These are phyloP conservation scores for Melanotaenia duboulayi DNA, from an alignment of 2,113 vertebrate genomes.

Conservation along the genomic window DNA sequence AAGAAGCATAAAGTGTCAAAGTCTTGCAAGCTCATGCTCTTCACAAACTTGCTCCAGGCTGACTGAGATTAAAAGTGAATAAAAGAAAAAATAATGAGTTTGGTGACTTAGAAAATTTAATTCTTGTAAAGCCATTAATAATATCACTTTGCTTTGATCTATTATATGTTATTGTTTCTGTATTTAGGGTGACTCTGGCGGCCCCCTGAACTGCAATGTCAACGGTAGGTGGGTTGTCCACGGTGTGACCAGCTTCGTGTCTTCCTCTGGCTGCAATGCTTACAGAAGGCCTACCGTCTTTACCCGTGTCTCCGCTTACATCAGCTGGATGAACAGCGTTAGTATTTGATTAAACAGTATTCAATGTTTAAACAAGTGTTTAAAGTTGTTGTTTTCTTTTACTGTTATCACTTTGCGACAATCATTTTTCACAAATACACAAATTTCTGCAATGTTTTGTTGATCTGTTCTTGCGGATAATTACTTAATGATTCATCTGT, in stretches of 20 bases:
- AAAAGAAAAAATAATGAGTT: neutral
- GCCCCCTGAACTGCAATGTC: slow-evolving; percentile 89
- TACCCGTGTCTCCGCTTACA: slow-evolving; percentile 89
- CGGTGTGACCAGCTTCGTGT: slow-evolving; percentile 92
- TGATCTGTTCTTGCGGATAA: slow-evolving; percentile 1
- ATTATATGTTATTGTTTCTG: neutral
- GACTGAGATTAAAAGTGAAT: slow-evolving; percentile 7
- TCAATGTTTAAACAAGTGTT: neutral
- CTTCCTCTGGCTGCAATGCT: slow-evolving; percentile 84
- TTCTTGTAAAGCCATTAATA: neutral
- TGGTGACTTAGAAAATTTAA: neutral
- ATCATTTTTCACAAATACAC: neutral
- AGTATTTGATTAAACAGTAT: slow-evolving; percentile 65
- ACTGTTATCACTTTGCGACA: neutral
- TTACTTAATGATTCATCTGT: slow-evolving; percentile 34
- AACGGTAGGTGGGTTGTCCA: slow-evolving; percentile 85
- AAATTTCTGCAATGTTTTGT: neutral
- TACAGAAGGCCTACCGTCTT: slow-evolving; percentile 89
- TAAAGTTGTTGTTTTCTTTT: neutral
- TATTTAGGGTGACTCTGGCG: slow-evolving; percentile 89
- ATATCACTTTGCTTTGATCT: neutral
- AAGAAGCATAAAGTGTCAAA: slow-evolving; percentile 55
- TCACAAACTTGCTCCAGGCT: slow-evolving; percentile 27
- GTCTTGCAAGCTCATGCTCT: slow-evolving; percentile 26
- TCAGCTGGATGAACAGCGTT: slow-evolving; percentile 87